Conservation (phyloP, 2,888 invertebrate species). For the Tiliacea aurago region DNA sequence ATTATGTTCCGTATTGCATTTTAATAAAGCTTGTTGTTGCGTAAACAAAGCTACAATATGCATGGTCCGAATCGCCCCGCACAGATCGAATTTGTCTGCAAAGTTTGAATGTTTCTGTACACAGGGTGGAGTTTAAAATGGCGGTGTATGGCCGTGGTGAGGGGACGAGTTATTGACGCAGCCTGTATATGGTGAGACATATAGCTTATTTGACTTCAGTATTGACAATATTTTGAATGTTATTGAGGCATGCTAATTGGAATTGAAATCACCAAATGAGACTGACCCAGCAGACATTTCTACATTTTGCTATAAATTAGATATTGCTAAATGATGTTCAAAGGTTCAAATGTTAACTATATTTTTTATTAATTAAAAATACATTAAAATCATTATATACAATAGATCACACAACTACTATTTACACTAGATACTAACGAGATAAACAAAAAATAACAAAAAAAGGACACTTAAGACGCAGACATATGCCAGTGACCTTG, state of each 20-base stretch:
- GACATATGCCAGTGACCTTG: no score
- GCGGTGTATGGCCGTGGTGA: constrained; percentile 72
- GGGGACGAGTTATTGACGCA: constrained; percentile 74
- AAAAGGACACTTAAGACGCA: no score
- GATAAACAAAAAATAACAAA: no score
- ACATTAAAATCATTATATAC: no score
- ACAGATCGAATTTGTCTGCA: constrained; percentile 89
- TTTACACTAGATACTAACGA: no score
- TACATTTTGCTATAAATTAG: not conserved
- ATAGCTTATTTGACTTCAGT: constrained; percentile 23
- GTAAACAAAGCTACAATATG: constrained; percentile 68
- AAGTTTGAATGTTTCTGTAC: constrained; percentile 89
- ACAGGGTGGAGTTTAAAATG: constrained; percentile 79
- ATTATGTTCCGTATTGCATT: constrained; percentile 65
- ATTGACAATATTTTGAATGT: constrained; percentile 23
- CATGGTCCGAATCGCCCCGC: constrained; percentile 81
- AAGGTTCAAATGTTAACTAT: not conserved
- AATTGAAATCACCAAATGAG: not conserved
- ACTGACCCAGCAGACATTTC: not conserved
- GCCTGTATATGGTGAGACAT: constrained; percentile 54
- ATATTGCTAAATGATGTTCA: not conserved
- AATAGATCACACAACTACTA: no score
- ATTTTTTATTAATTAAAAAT: no score
- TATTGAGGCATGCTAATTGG: not conserved
- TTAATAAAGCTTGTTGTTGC: constrained; percentile 69